Evolutionary conservation across 2,888 invertebrate genomes (phyloP).

Genomic region (Xestoiulus laeticollis): DNA sequence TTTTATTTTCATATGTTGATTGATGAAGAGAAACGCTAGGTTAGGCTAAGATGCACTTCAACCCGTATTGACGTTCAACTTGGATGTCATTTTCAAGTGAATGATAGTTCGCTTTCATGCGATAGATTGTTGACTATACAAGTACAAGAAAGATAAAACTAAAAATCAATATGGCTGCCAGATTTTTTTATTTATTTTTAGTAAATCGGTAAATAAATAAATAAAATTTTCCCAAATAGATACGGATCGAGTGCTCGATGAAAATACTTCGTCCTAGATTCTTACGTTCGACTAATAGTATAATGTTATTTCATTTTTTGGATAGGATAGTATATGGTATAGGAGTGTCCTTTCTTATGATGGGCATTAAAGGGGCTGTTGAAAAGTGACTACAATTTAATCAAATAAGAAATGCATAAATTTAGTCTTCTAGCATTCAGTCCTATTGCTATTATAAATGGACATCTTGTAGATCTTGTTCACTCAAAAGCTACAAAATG

Average conservation of each 20-base stretch:
- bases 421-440: too few relatives aligned
- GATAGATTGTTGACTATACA: constrained; percentile 23
- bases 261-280: not conserved
- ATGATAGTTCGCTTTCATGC: not conserved
- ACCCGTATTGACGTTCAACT: not conserved
- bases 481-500: too few relatives aligned
- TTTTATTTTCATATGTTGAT: not conserved
- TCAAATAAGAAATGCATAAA: too few relatives aligned
- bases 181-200: not conserved
- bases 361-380: not conserved
- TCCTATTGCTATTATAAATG: too few relatives aligned
- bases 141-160: not conserved
- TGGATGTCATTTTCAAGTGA: not conserved
- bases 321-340: not conserved
- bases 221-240: not conserved
- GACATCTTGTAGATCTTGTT: too few relatives aligned
- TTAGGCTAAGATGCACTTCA: not conserved
- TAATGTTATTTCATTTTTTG: not conserved
- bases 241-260: not conserved
- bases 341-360: not conserved
- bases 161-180: constrained; percentile 11
- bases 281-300: not conserved
- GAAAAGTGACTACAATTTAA: not conserved
- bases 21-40: not conserved
- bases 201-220: not conserved